Conservation (phyloP, 2,113 vertebrate species). For the Brienomyrus longianalis region DNA sequence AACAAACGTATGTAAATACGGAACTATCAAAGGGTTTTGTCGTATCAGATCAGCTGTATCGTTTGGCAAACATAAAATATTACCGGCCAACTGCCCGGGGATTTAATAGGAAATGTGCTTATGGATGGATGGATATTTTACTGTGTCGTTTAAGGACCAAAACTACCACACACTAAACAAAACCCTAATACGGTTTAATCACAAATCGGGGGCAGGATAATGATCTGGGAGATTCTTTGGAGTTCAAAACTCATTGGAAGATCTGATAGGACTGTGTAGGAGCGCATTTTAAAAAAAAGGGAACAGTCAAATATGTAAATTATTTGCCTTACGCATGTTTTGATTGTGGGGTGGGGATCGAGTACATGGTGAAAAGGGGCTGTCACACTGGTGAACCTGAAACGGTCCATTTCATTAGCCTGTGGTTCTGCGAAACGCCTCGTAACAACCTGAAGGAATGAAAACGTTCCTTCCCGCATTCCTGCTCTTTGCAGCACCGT, state of each 20-base stretch:
- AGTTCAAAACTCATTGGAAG: background rate
- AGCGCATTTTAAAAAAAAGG: background rate
- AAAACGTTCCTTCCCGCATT: slow-evolving; percentile 17
- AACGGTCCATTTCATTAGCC: background rate
- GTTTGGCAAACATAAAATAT: background rate
- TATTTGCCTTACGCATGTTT: background rate
- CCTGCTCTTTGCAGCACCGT: slow-evolving; percentile 11
- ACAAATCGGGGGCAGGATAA: background rate
- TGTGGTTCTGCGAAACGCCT: background rate
- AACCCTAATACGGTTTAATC: background rate
- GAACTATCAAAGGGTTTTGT: background rate
- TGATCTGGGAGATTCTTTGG: background rate
- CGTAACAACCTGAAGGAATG: background rate
- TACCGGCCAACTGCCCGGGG: background rate
- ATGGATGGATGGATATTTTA: background rate
- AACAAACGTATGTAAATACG: background rate
- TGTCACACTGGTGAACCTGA: background rate
- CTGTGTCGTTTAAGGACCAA: background rate
- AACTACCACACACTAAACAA: slow-evolving; percentile 7
- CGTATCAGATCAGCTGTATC: background rate
- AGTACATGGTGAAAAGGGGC: background rate
- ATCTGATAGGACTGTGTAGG: background rate
- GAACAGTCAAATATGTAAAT: background rate
- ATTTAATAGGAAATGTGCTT: background rate
- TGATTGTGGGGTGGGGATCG: background rate